These are phyloP conservation scores for Montipora capricornis DNA, from an alignment of 64 coral and sea anemone genomes.

Conservation along the genomic window DNA sequence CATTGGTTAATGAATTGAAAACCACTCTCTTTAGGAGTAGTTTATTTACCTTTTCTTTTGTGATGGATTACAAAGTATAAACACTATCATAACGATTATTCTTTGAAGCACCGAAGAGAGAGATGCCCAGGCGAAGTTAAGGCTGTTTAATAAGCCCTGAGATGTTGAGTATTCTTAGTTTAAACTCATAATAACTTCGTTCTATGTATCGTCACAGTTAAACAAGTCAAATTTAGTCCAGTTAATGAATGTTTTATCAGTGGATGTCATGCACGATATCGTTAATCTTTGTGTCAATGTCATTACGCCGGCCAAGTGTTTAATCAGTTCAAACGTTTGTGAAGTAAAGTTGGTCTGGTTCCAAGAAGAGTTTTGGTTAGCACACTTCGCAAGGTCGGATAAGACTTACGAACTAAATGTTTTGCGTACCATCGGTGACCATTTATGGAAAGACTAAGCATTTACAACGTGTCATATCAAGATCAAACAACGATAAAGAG, in stretches of 20 bases:
- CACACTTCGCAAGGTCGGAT: background rate
- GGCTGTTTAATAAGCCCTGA: too few species aligned
- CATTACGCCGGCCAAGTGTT: too few species aligned
- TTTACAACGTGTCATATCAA: conserved; percentile 4
- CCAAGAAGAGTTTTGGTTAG: background rate
- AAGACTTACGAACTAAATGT: background rate
- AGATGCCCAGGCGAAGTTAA: background rate
- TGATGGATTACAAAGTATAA: background rate
- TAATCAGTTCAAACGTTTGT: background rate
- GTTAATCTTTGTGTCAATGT: background rate
- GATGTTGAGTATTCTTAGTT: too few species aligned
- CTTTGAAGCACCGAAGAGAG: background rate
- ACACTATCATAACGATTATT: background rate
- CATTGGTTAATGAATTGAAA: too few species aligned
- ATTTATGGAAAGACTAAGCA: conserved; percentile 39
- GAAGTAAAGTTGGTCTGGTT: background rate
- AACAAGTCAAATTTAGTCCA: background rate
- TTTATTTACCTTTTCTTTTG: background rate
- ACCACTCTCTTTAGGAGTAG: too few species aligned
- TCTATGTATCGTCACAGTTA: too few species aligned
- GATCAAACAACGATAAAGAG: background rate
- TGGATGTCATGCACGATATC: background rate
- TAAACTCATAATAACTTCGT: too few species aligned
- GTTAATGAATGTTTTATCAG: background rate
- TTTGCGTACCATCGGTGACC: background rate